Base-by-base conservation (phyloP, 2,797 vertebrate species). In the Enteromius argenteus region DNA sequence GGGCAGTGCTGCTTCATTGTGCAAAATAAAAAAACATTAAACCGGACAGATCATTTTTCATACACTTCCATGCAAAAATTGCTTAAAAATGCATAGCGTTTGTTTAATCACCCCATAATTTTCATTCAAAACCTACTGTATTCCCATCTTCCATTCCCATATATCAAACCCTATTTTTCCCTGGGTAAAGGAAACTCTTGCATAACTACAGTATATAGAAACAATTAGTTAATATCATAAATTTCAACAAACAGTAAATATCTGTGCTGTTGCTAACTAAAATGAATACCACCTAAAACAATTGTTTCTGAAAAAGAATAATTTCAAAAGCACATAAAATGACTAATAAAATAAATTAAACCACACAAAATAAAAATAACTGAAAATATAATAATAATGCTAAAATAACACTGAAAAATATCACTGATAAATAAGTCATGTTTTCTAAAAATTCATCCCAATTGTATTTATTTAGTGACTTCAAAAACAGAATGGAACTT, bases 1-100 rank as follows among this genome's bases (percentile, higher is more conserved):
- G 72, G 35, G 69, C 67, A 60, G 49, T 27, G 5, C 44, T 6
- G 17, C 49, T 68, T 67, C 53, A 72, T 35, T 23, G 15, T 46
- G 66, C 58, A 79, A 74, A 49, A 44, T 46, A n/a, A 11, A 19
- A 66, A 49, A 58, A 58, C 17, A 46, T 62, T 44, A 62, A 62
- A 32, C 30, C 23, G 49, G 9, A 39, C 4, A 66, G 1, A 60
- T 60, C 8, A 66, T 73, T 64, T 75, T 7, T 53, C 30, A 53
- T 17, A 13, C 5, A 49, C 13, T 56, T 56, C 49, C 1, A 3
- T 21, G 10, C 8, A 56, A 74, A 32, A 51, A 21, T 13, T 13
- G 42, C 13, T 21, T 32, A 0, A n/a, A 42, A 71, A n/a, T 42
- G 49, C 4, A 68, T 69, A 11, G 39, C 0, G 2, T 56, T 46